These are phyloP conservation scores for Platygyra sinensis DNA, from an alignment of 64 coral and sea anemone species.

Conservation along the genomic window DNA sequence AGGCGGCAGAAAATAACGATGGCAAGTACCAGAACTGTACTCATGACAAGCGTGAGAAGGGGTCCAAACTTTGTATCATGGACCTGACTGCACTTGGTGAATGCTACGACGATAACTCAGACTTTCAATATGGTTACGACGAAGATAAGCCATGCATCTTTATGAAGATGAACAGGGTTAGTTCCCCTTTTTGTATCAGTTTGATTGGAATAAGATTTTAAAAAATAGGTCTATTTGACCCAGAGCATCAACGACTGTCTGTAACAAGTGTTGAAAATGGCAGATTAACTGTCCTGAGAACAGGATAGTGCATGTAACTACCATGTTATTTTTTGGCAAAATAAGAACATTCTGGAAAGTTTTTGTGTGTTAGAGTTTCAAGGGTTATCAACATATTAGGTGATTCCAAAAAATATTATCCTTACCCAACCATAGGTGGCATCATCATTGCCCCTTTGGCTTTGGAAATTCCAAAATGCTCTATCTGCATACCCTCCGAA, in stretches of 20 bases:
- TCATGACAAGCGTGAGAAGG: not conserved
- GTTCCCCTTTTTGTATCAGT: not conserved
- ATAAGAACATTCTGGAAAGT: no score
- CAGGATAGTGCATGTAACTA: no score
- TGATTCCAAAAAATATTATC: no score
- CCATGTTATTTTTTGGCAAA: no score
- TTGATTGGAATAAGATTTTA: not conserved
- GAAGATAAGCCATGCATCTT: slow-evolving; percentile 56
- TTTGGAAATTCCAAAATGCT: no score
- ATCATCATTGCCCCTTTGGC: no score
- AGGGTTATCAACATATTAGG: no score
- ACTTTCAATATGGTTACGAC: slow-evolving; percentile 53
- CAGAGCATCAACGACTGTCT: not conserved
- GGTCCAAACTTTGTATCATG: slow-evolving; percentile 23
- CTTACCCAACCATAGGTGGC: no score
- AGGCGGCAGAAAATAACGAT: not conserved
- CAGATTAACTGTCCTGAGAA: no score
- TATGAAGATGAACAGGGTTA: slow-evolving; percentile 61
- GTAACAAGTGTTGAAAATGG: no score
- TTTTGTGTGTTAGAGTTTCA: no score
- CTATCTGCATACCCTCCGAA: no score
- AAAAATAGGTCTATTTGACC: not conserved
- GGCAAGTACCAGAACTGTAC: slow-evolving; percentile 9
- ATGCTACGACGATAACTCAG: slow-evolving; percentile 1
- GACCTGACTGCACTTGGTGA: slow-evolving; percentile 49